Evolutionary conservation across 2,113 vertebrate genomes (phyloP), one percentile per base, ranked within the genome.

Genomic region (Tretioscincus oriximinensis): DNA sequence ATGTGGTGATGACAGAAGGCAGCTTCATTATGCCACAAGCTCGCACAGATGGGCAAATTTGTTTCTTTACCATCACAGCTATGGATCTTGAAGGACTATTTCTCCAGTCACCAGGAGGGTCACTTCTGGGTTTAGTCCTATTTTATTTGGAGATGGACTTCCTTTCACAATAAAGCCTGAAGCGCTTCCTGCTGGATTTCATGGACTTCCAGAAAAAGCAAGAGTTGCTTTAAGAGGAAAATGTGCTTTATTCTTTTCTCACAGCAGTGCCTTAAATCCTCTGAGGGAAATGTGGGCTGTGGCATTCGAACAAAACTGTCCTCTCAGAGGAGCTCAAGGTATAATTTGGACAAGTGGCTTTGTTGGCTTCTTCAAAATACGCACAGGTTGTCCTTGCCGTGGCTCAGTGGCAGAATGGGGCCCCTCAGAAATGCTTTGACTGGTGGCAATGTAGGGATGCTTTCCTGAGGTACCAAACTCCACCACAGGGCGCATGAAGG

Each of bases 211-310:
- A 81, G 74, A 0, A 61, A 74, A 70, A 0, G 0, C 78, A 71
- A 70, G 26, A 45, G 11, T 66, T 41, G 35, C 78, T 90, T 89
- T 80, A 20, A 68, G 91, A 88, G 77, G 29, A 86, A 83, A 88
- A 89, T 80, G 91, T 69, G 31, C 92, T 91, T 90, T 93, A 9
- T 54, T 58, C 91, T 93, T 88, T 93, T 91, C 67, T 78, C 89
- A 93, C 85, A 66, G 93, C 91, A 88, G 94, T 96, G 95, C 95
- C 95, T 96, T 96, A 95, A 91, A 87, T 85, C 90, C 5, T 88
- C 90, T 73, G 87, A 91, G 92, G 91, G 90, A 92, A 29, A 31
- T 18, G 9, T 29, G 9, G 26, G 45, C 20, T 26, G 61, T 76
- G 68, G 26, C 22, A 1, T 9, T 11, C 2, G n/a, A 41, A 24